These are phyloP conservation scores for Myodes glareolus DNA, from an alignment of 2,113 vertebrate genomes.

Conservation along the genomic window DNA sequence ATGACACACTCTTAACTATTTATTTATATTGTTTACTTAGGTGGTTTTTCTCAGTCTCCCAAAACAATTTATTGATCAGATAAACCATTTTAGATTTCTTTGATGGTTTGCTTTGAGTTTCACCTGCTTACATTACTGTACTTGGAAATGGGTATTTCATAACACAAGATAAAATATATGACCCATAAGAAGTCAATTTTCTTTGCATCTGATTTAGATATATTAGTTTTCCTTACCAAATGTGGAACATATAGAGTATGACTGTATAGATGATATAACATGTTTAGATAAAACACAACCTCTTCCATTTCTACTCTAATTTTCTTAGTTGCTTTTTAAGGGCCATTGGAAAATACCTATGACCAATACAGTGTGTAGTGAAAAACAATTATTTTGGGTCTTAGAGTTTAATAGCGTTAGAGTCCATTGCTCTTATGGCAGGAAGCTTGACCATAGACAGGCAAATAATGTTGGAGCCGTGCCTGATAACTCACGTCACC, in stretches of 20 bases:
- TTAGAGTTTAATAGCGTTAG: not conserved
- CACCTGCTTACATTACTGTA: not conserved
- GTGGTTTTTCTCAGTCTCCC: not conserved
- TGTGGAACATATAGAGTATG: not conserved
- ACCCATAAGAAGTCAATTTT: not conserved
- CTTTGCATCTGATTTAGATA: not conserved
- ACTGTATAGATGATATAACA: not conserved
- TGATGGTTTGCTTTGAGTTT: not conserved
- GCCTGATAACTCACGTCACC: not conserved
- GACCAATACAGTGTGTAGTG: not conserved
- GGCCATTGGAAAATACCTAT: not conserved
- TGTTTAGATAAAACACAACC: not conserved
- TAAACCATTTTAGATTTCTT: not conserved
- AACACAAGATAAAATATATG: not conserved
- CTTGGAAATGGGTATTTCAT: not conserved
- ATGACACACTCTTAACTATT: not conserved
- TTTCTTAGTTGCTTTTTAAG: not conserved
- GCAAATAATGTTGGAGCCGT: not conserved
- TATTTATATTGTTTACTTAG: not conserved
- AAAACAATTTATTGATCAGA: not conserved
- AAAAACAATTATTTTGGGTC: not conserved
- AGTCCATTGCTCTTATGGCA: not conserved
- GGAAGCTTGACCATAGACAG: not conserved
- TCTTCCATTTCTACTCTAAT: not conserved
- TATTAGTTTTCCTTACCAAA: not conserved